phyloP scores from a whole-genome alignment of 2,888 invertebrate genomes.

The Aspidiotus destructor region DNA sequence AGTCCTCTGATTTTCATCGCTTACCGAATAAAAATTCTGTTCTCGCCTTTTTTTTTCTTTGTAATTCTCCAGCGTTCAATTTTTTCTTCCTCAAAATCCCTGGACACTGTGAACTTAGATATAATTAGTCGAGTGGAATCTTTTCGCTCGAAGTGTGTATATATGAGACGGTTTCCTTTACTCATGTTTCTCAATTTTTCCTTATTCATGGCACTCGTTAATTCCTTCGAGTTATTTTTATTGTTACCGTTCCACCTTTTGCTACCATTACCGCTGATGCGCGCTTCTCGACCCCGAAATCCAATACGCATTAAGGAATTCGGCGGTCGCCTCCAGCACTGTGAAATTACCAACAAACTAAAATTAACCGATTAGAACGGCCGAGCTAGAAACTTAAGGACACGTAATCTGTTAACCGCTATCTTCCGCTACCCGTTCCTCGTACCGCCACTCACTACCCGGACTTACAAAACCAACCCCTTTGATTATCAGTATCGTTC shows the following conservation, averaged over 20 bases:
- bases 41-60: constrained; percentile 8
- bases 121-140: too few species aligned
- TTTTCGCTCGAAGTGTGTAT: too few species aligned
- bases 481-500: constrained; percentile 39
- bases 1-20: constrained; percentile 20
- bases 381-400: constrained; percentile 28
- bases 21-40: constrained; percentile 24
- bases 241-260: too few species aligned
- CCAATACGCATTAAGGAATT: constrained; percentile 1
- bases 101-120: too few species aligned
- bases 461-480: constrained; percentile 34
- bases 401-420: constrained; percentile 32
- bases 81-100: too few species aligned
- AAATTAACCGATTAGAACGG: constrained; percentile 17
- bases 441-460: constrained; percentile 6
- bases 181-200: too few species aligned
- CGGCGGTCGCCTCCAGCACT: background rate
- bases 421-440: constrained; percentile 28
- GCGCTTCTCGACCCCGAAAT: background rate
- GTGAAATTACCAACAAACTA: constrained; percentile 5
- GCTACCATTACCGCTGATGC: too few species aligned
- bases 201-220: too few species aligned
- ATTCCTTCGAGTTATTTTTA: too few species aligned
- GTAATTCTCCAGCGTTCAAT: too few species aligned
- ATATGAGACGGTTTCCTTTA: too few species aligned